Percentiles rank a stretch among this genome's conserved stretches.
These are phyloP conservation scores for Agrochola lota DNA, from an alignment of 2,888 invertebrate genomes.

Conservation along the genomic window DNA sequence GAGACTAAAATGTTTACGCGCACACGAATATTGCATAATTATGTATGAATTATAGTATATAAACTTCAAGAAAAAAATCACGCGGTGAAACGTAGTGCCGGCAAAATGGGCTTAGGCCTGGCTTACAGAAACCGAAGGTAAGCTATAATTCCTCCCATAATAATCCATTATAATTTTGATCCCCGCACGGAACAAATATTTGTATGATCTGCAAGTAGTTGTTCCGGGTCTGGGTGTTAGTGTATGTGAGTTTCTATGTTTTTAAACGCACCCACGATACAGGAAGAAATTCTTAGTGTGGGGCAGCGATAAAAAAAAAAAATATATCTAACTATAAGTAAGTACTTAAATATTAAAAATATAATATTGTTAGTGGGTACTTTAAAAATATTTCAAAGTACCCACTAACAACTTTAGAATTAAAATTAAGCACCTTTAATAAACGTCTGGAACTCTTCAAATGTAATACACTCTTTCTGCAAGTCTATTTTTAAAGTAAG, in stretches of 20 bases:
- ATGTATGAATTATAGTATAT: no score
- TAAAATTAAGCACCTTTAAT: constrained; percentile 91
- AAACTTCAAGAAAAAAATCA: not conserved
- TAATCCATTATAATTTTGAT: no score
- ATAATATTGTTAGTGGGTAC: no score
- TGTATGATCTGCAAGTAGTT: no score
- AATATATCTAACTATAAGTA: no score
- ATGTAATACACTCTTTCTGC: constrained; percentile 92
- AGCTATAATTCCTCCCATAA: not conserved
- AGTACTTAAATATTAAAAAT: not conserved
- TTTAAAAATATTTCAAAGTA: not conserved
- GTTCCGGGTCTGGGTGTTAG: no score
- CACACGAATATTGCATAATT: not conserved
- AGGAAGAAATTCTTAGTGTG: no score
- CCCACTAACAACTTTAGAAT: not conserved
- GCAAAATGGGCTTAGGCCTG: no score
- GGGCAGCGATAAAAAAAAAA: no score
- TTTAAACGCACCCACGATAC: no score
- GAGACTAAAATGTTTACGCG: not conserved
- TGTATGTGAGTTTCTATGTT: no score
- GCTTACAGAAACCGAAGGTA: not conserved
- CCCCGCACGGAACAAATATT: no score
- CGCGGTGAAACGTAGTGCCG: not conserved
- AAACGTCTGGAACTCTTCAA: constrained; percentile 95
- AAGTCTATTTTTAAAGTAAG: constrained; percentile 95